A percentile compares a stretch with the other conserved stretches of the same genome.
These are phyloP conservation scores for Greenwoodochromis staneri DNA, from an alignment of 2,113 vertebrate genomes.

Conservation along the genomic window DNA sequence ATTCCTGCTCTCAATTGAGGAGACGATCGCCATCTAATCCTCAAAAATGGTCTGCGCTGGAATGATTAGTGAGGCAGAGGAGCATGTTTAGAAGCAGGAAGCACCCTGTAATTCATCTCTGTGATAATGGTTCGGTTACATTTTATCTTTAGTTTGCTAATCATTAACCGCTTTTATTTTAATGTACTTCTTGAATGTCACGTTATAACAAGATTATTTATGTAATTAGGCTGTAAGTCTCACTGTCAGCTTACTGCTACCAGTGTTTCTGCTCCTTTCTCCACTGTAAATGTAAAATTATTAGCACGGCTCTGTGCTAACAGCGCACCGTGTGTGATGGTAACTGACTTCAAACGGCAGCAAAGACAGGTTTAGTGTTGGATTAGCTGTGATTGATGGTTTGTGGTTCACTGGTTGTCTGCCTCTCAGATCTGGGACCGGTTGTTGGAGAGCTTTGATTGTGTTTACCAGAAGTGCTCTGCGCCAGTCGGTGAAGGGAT, in stretches of 20 bases:
- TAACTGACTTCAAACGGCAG: slow-evolving; percentile 42
- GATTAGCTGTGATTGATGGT: slow-evolving; percentile 56
- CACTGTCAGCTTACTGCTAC: background rate
- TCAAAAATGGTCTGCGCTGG: background rate
- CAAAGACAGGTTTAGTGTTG: slow-evolving; percentile 47
- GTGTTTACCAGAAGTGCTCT: slow-evolving; percentile 36
- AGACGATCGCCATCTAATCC: slow-evolving; percentile 5
- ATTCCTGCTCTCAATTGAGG: background rate
- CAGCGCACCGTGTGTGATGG: background rate
- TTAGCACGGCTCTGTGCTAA: background rate
- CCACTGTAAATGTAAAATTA: background rate
- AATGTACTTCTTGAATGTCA: background rate
- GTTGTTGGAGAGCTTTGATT: slow-evolving; percentile 40
- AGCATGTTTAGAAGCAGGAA: background rate
- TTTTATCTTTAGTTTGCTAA: background rate
- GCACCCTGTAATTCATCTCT: background rate
- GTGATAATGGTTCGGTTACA: background rate
- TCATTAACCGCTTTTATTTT: background rate
- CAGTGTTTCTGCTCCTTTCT: background rate
- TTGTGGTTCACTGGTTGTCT: slow-evolving; percentile 40
- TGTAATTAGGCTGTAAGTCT: background rate
- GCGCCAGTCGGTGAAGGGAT: slow-evolving; percentile 7
- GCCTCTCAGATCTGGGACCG: slow-evolving; percentile 41
- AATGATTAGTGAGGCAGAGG: background rate
- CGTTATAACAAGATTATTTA: background rate